These are phyloP conservation scores for Perithous albicinctus DNA, from an alignment of 2,888 invertebrate genomes.

Conservation along the genomic window DNA sequence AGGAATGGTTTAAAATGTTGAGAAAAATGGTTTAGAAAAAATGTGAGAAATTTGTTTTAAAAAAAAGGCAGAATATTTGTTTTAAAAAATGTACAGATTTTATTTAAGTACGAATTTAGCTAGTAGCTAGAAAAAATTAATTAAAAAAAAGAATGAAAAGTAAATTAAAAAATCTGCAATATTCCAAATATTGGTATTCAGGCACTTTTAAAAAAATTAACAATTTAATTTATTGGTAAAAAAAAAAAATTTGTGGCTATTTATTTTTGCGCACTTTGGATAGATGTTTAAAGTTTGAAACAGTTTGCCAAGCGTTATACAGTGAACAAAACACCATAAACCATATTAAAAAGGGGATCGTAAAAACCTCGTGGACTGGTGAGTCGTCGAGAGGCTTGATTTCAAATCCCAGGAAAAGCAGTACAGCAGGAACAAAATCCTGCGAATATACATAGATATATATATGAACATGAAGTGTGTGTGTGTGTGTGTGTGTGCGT, in stretches of 20 bases:
- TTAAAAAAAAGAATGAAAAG: too few species aligned
- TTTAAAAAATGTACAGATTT: too few species aligned
- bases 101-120: too few species aligned
- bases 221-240: too few species aligned
- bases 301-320: neutral
- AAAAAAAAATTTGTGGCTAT: neutral
- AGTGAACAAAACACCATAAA: constrained; percentile 74
- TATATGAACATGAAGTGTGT: neutral
- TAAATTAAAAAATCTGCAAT: too few species aligned
- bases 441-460: constrained; percentile 10
- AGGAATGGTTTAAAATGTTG: too few species aligned
- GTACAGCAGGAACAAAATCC: constrained; percentile 1
- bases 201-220: too few species aligned
- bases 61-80: too few species aligned
- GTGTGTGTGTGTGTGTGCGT: neutral
- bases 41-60: too few species aligned
- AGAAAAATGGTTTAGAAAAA: too few species aligned
- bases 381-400: constrained; percentile 74
- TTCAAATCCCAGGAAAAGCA: constrained; percentile 80
- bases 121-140: too few species aligned
- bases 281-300: neutral
- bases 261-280: constrained; percentile 1
- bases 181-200: too few species aligned
- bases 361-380: constrained; percentile 70
- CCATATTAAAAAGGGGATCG: constrained; percentile 76